Base-by-base conservation (phyloP, 2,888 invertebrate species). In the Cephus sareptanus region DNA sequence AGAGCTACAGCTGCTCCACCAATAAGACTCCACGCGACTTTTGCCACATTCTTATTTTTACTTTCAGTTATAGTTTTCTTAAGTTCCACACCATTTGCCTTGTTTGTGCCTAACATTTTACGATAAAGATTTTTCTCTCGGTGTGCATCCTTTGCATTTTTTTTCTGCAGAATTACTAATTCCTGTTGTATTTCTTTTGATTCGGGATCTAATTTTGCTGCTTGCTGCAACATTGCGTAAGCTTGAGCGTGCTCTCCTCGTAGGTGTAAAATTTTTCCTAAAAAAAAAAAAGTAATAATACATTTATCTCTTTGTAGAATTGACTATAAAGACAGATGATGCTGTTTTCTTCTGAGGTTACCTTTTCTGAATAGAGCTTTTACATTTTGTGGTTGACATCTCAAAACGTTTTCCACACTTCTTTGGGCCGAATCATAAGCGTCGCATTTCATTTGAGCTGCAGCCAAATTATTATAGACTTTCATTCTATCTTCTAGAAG, bases 301-400 rank as follows among this genome's bases (percentile, higher is more conserved):
- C 40, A 30, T 30, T 33, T 68, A 74, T 34, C 74, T 30, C 69
- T 2, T 76, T 73, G 11, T 75, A 30, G 73, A 69, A 70, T 34
- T 76, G 68, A 70, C 23, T 69, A 73, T 31, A 75, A 71, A 33
- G 12, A 73, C 2, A 56, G 68, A 76, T 34, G 15, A 74, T 23
- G 33, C 15, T 9, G 69, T 74, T 11, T 37, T 11, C 34, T 23
- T 40, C 73, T 81, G 89, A 94, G 94, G 91, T 95, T 95, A 85
- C 96, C 96, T 93, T 98, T 97, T 87, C 98, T 94, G 90, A 96
- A 98, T 23, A 98, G 92, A 0, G 98, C 98, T 92, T 98, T 98
- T 0, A 97, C 95, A 92, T 98, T 98, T 80, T 95, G 92, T 0
- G 98, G 97, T 89, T 98, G 96, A 87, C 96, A 96, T 81, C 94